phyloP scores from a whole-genome alignment of 2,888 invertebrate genomes.

The Mesochorus sp. region DNA sequence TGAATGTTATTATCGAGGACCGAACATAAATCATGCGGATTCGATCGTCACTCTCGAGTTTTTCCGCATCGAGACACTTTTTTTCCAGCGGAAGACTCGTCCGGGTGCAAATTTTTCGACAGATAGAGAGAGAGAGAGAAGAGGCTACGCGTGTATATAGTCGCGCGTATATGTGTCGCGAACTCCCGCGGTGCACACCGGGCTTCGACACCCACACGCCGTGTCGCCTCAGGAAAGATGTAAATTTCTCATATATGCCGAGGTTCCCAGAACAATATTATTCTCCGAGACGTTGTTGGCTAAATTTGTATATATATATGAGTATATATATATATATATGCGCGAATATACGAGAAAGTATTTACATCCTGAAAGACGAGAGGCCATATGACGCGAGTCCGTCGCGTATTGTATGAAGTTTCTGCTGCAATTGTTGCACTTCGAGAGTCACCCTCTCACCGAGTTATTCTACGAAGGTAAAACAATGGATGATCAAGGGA shows the following conservation, averaged over 20 bases:
- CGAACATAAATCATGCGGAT: no score
- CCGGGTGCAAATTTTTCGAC: no score
- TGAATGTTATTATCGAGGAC: no score
- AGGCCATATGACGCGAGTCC: background rate
- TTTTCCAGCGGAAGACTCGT: no score
- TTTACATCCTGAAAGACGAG: background rate
- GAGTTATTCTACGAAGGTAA: no score
- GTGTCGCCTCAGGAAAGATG: constrained; percentile 79
- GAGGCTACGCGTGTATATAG: background rate
- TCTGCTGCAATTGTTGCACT: no score
- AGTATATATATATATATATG: background rate
- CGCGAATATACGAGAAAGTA: no score
- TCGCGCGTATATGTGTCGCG: constrained; percentile 45
- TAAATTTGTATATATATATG: constrained; percentile 12
- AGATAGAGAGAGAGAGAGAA: background rate
- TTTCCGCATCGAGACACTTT: no score
- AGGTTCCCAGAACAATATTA: constrained; percentile 48
- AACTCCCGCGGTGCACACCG: constrained; percentile 77
- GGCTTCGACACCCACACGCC: constrained; percentile 81
- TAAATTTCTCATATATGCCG: constrained; percentile 73
- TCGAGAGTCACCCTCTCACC: no score
- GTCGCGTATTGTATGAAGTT: constrained; percentile 53
- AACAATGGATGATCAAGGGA: no score
- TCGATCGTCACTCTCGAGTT: no score
- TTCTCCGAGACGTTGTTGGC: constrained; percentile 45